Evolutionary conservation across 2,888 invertebrate species (phyloP), one percentile per base, ranked within the genome.

Genomic region (Sinhomidia bicolor): DNA sequence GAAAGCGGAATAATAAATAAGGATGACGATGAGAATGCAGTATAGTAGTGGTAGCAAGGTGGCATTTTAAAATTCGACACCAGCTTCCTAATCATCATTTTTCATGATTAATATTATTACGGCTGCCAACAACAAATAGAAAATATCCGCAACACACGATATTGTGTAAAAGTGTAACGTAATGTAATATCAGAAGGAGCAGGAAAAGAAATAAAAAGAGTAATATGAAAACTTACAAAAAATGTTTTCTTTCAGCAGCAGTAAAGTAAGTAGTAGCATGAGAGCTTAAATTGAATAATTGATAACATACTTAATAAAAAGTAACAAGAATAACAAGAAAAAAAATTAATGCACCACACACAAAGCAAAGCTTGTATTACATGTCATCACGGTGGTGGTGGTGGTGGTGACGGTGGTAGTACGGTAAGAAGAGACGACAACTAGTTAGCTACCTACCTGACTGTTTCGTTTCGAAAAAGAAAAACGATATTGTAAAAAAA

Each of bases 1-100:
- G n/a, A n/a, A n/a, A n/a, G n/a, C n/a, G n/a, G n/a, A n/a, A n/a
- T n/a, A n/a, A n/a, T n/a, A n/a, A n/a, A n/a, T n/a, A n/a, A n/a
- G n/a, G 1, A n/a, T 51, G 14, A 51, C 17, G 17, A 51, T 51
- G 51, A 51, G 51, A 51, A 12, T 51, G 51, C n/a, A 51, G 7
- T 1, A 12, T n/a, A n/a, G n/a, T n/a, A n/a, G n/a, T n/a, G n/a
- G n/a, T n/a, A 5, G 17, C 51, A 51, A 17, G 5, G 17, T 36
- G 5, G 62, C 17, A 32, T 65, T 65, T 65, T 32, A 32, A 65
- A 65, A 65, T 65, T 65, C 65, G 65, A 65, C 32, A 65, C 62
- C 62, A 60, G 1, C 62, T 3, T 29, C 1, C 32, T n/a, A n/a
- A n/a, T n/a, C n/a, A n/a, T 36, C 65, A 65, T 65, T 14, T 7